phyloP scores from a whole-genome alignment of 2,888 invertebrate genomes.

The Hermaeophaga mercurialis region DNA sequence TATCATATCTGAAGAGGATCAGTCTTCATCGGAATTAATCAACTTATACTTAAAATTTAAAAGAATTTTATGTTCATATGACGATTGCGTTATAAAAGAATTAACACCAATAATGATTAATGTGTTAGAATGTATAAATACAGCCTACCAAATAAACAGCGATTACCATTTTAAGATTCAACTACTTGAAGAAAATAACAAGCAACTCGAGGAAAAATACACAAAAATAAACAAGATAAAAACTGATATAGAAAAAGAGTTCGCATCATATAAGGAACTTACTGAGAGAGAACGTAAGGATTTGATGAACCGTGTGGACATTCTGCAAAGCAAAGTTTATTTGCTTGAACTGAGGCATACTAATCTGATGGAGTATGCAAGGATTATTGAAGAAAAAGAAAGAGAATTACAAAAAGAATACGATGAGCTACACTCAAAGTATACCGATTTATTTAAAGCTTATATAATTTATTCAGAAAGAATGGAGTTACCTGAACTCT shows the following conservation, averaged over 20 bases:
- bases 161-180: slow-evolving; percentile 1
- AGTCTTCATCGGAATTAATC: neutral
- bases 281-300: neutral
- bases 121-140: slow-evolving; percentile 5
- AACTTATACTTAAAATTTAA: slow-evolving; percentile 4
- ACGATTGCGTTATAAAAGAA: neutral
- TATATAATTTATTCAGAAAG: neutral
- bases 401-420: neutral
- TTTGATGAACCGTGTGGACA: neutral
- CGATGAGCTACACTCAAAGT: neutral
- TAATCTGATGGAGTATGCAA: slow-evolving; percentile 1
- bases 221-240: neutral
- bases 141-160: neutral
- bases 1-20: neutral
- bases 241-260: neutral
- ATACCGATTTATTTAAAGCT: neutral
- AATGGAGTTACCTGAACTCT: neutral
- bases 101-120: slow-evolving; percentile 6
- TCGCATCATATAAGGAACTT: neutral
- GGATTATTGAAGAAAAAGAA: neutral
- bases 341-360: neutral
- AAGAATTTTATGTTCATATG: neutral
- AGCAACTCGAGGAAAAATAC: neutral
- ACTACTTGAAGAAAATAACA: neutral
- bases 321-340: neutral